A percentile compares a stretch with the other conserved stretches of the same genome.
Evolutionary conservation across 2,888 invertebrate genomes (phyloP).

Genomic region (Shargacucullia verbasci): DNA sequence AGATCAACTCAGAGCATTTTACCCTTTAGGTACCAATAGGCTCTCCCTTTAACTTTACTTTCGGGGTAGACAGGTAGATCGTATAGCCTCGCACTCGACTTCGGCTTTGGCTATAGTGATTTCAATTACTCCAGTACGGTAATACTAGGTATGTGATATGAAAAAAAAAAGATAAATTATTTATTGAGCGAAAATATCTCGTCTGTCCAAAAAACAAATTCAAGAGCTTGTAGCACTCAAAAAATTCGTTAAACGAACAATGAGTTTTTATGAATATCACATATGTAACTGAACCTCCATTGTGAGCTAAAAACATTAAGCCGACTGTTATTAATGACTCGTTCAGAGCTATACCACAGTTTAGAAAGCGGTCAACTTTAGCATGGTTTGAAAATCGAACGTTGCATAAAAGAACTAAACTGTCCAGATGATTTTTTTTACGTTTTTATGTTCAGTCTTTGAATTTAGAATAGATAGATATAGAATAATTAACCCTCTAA

Average conservation of each 20-base stretch:
- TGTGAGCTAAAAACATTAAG: conserved; percentile 46
- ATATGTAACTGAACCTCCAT: conserved; percentile 35
- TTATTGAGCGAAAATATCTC: background rate
- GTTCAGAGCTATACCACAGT: conserved; percentile 14
- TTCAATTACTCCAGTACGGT: no score
- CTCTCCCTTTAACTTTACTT: no score
- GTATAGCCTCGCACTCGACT: no score
- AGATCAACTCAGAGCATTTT: no score
- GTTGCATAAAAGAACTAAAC: conserved; percentile 11
- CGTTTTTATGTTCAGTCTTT: no score
- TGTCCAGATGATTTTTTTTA: no score
- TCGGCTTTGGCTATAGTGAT: no score
- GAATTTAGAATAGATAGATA: no score
- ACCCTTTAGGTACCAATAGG: no score
- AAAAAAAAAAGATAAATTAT: background rate
- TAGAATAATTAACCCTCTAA: no score
- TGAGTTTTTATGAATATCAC: conserved; percentile 29
- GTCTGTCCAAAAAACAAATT: conserved; percentile 5
- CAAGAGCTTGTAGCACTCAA: conserved; percentile 4
- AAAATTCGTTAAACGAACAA: conserved; percentile 26
- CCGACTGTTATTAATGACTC: conserved; percentile 42
- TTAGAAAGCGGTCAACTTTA: conserved; percentile 11
- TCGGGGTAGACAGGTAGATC: no score
- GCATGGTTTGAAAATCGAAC: conserved; percentile 3
- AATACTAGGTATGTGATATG: no score